phyloP scores from a whole-genome alignment of 2,797 vertebrate genomes.

The Chrysocyon brachyurus region DNA sequence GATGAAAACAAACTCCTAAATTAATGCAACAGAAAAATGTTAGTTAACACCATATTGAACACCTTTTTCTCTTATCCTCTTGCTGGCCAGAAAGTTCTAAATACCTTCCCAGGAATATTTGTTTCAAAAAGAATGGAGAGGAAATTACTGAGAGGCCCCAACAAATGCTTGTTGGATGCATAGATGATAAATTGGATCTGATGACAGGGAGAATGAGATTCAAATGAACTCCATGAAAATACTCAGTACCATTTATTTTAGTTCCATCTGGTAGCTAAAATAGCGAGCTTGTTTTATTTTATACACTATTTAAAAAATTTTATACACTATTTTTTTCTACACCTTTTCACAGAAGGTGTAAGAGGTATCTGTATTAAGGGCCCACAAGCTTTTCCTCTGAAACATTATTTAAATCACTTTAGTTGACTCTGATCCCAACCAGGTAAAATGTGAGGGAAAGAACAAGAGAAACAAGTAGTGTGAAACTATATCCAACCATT shows the following conservation, averaged over 20 bases:
- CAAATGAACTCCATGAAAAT: not conserved
- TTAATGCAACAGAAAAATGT: slow-evolving; percentile 25
- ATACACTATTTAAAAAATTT: not conserved
- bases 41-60: not conserved
- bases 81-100: slow-evolving; percentile 13
- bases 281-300: not conserved
- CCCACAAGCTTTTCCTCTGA: not conserved
- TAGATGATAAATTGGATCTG: not conserved
- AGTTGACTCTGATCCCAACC: not conserved
- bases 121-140: not conserved
- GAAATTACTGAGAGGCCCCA: not conserved
- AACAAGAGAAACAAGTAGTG: not conserved
- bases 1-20: slow-evolving; percentile 52
- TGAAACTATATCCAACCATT: not conserved
- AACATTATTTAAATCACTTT: not conserved
- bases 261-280: not conserved
- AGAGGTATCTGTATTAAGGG: not conserved
- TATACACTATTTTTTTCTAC: not conserved
- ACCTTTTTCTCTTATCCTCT: not conserved
- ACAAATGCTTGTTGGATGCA: not conserved
- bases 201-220: not conserved
- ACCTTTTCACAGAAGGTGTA: not conserved
- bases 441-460: slow-evolving; percentile 2
- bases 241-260: not conserved
- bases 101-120: not conserved